Percentiles rank a stretch among this genome's conserved stretches.
These are phyloP conservation scores for Osmoderma eremita DNA, from an alignment of 2,888 invertebrate species.

Conservation along the genomic window DNA sequence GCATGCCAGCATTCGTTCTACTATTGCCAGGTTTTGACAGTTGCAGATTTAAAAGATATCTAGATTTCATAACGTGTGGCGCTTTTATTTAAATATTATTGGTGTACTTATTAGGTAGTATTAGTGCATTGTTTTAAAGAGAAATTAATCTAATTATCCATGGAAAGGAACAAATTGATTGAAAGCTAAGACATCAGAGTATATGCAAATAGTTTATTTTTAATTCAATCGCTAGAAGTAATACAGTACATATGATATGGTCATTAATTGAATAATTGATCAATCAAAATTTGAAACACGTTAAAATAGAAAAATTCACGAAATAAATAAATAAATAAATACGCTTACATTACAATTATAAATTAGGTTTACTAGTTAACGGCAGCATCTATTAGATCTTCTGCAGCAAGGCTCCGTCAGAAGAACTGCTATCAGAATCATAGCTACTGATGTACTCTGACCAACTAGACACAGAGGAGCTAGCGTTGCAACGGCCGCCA, in stretches of 20 bases:
- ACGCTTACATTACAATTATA: neutral
- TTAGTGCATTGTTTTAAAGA: too few relatives aligned
- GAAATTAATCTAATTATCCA: too few relatives aligned
- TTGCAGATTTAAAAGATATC: too few relatives aligned
- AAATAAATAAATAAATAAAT: neutral
- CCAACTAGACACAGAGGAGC: conserved; percentile 3
- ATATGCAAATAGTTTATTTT: too few relatives aligned
- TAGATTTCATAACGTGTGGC: too few relatives aligned
- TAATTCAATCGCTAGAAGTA: too few relatives aligned
- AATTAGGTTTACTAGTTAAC: neutral
- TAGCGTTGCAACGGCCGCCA: neutral
- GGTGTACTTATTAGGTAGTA: too few relatives aligned
- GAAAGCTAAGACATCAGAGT: too few relatives aligned
- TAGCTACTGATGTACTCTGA: conserved; percentile 10
- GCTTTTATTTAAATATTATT: too few relatives aligned
- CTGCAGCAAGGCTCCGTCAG: conserved; percentile 11
- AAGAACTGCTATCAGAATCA: neutral
- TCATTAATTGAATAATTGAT: neutral
- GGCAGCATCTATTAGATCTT: conserved; percentile 6
- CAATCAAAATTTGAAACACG: neutral
- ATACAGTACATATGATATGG: neutral
- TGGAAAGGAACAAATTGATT: too few relatives aligned
- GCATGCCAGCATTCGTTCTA: too few relatives aligned
- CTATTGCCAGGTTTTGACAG: too few relatives aligned
- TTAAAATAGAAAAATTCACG: neutral